A percentile compares a stretch with the other conserved stretches of the same genome.
Evolutionary conservation across 2,888 invertebrate genomes (phyloP).

Genomic region (Laspeyria flexula): DNA sequence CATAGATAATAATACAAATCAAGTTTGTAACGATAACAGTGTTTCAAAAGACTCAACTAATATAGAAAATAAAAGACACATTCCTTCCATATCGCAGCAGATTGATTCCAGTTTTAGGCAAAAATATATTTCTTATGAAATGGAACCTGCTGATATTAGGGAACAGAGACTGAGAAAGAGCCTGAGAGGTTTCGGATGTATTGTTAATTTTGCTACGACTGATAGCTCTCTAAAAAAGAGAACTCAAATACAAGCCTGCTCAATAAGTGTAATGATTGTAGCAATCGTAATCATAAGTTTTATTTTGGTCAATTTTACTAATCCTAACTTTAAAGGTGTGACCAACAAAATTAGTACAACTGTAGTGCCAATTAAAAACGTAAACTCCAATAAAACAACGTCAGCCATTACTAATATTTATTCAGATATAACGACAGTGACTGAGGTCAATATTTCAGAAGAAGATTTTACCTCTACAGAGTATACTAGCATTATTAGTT

Average conservation of each 20-base stretch:
- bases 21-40: slow-evolving; percentile 47
- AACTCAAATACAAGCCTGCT: slow-evolving; percentile 83
- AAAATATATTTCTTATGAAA: slow-evolving; percentile 73
- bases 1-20: slow-evolving; percentile 44
- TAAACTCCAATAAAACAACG: slow-evolving; percentile 65
- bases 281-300: slow-evolving; percentile 82
- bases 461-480: slow-evolving; percentile 55
- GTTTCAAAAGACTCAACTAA: slow-evolving; percentile 45
- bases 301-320: slow-evolving; percentile 81
- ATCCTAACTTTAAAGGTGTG: slow-evolving; percentile 70
- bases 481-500: slow-evolving; percentile 41
- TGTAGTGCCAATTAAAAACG: slow-evolving; percentile 76
- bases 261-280: slow-evolving; percentile 83
- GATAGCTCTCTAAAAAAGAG: slow-evolving; percentile 78
- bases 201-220: slow-evolving; percentile 75
- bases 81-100: slow-evolving; percentile 79
- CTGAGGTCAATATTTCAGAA: slow-evolving; percentile 38
- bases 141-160: slow-evolving; percentile 58
- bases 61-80: slow-evolving; percentile 57
- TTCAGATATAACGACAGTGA: slow-evolving; percentile 50
- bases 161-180: slow-evolving; percentile 76
- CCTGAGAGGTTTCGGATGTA: slow-evolving; percentile 78
- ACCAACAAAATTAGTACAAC: slow-evolving; percentile 72
- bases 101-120: slow-evolving; percentile 73
- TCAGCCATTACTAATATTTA: slow-evolving; percentile 61